These are phyloP conservation scores for Cantharis rufa DNA, from an alignment of 2,888 invertebrate genomes.

Conservation along the genomic window DNA sequence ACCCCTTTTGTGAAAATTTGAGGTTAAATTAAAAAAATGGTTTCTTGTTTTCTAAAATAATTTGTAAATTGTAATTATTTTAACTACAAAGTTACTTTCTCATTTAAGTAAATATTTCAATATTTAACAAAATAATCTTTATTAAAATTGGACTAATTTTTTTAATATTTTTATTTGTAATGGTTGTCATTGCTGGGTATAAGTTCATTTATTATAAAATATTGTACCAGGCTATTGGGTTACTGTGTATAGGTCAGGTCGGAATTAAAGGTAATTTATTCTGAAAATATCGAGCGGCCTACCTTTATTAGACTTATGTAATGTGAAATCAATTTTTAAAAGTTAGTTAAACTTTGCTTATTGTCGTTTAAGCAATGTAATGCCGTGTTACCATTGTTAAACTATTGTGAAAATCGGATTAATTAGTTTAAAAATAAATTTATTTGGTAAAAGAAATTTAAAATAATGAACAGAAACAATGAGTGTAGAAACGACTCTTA, in stretches of 20 bases:
- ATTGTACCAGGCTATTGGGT: slow-evolving; percentile 24
- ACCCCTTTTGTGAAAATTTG: background rate
- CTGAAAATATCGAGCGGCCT: slow-evolving; percentile 42
- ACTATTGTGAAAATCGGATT: background rate
- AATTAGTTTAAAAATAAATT: background rate
- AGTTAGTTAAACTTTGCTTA: background rate
- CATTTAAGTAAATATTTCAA: background rate
- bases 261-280: slow-evolving; percentile 34
- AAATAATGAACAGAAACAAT: too few relatives aligned
- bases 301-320: slow-evolving; percentile 34
- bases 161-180: background rate
- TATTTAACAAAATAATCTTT: background rate
- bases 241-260: slow-evolving; percentile 26
- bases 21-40: background rate
- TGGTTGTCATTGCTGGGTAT: slow-evolving; percentile 3
- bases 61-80: background rate
- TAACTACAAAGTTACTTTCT: background rate
- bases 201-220: slow-evolving; percentile 6
- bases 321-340: slow-evolving; percentile 28
- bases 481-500: background rate
- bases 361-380: background rate
- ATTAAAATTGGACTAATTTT: background rate
- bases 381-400: background rate
- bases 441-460: too few relatives aligned
- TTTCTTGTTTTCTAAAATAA: background rate